These are phyloP conservation scores for Epiblema foenella DNA, from an alignment of 2,888 invertebrate genomes.

Conservation along the genomic window DNA sequence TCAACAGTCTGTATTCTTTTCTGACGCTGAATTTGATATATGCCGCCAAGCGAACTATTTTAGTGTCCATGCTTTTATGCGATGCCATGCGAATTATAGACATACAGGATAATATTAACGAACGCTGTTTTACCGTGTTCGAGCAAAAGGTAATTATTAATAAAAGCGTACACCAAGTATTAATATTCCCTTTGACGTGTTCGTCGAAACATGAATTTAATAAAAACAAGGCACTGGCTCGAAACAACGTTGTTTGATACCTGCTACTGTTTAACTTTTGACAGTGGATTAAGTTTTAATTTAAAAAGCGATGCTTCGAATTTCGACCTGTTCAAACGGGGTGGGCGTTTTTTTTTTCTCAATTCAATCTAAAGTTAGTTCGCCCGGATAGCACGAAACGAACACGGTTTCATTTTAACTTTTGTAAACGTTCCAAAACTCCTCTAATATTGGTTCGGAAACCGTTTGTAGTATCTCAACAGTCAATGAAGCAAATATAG, in stretches of 20 bases:
- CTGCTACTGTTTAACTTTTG: background rate
- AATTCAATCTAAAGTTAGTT: background rate
- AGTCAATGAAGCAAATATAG: too few species aligned
- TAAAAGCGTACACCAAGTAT: too few species aligned
- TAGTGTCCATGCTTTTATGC: background rate
- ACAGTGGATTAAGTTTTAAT: background rate
- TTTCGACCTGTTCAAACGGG: background rate
- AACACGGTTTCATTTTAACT: slow-evolving; percentile 5
- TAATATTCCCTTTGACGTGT: too few species aligned
- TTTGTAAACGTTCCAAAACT: background rate
- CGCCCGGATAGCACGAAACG: background rate
- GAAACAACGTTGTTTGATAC: too few species aligned
- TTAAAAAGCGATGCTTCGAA: background rate
- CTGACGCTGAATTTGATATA: background rate
- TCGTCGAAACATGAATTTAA: background rate
- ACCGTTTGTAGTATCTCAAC: too few species aligned
- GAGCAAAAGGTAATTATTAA: too few species aligned
- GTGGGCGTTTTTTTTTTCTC: background rate
- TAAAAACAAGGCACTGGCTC: background rate
- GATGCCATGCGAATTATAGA: background rate
- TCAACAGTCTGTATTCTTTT: too few species aligned
- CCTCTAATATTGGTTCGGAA: background rate
- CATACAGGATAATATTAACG: background rate
- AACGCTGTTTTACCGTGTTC: background rate
- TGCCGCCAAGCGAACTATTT: slow-evolving; percentile 8